Evolutionary conservation across 1,140 invertebrate genomes (phyloP).

Genomic region (Drosophila tropicalis): DNA sequence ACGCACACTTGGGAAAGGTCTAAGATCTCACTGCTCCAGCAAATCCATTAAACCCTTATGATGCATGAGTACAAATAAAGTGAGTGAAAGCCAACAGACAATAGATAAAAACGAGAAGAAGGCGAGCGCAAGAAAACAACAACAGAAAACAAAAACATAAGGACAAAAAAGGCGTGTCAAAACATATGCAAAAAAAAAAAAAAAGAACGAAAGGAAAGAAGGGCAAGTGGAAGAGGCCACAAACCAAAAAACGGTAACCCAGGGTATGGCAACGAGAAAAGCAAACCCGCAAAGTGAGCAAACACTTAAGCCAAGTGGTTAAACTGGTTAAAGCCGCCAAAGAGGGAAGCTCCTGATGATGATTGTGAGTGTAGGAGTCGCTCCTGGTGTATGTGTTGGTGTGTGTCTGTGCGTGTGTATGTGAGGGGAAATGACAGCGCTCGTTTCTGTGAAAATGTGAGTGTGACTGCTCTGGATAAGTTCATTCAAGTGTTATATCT

Average conservation of each 20-base stretch:
- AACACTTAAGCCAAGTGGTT: slow-evolving; percentile 75
- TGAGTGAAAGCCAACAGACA: slow-evolving; percentile 72
- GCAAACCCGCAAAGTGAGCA: slow-evolving; percentile 70
- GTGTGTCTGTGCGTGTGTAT: slow-evolving; percentile 30
- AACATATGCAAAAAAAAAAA: slow-evolving; percentile 64
- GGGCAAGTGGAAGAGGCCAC: slow-evolving; percentile 23
- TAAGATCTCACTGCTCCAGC: slow-evolving; percentile 46
- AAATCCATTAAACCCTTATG: slow-evolving; percentile 81
- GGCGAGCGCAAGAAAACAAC: slow-evolving; percentile 14
- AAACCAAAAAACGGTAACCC: slow-evolving; percentile 57
- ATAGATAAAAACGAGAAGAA: slow-evolving; percentile 29
- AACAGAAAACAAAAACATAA: slow-evolving; percentile 52
- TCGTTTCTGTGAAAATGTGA: slow-evolving; percentile 14
- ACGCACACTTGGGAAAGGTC: not conserved
- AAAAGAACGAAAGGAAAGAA: not conserved
- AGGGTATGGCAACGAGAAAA: slow-evolving; percentile 36
- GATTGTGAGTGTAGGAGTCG: not conserved
- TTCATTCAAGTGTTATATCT: slow-evolving; percentile 58
- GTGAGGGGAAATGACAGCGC: slow-evolving; percentile 16
- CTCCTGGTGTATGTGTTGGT: not conserved
- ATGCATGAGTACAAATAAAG: slow-evolving; percentile 78
- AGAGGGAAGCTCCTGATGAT: slow-evolving; percentile 21
- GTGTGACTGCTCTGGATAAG: slow-evolving; percentile 43
- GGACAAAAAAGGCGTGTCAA: slow-evolving; percentile 54
- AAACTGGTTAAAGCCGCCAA: slow-evolving; percentile 61